phyloP scores from a whole-genome alignment of 2,888 invertebrate species.

The Phalera bucephala region DNA sequence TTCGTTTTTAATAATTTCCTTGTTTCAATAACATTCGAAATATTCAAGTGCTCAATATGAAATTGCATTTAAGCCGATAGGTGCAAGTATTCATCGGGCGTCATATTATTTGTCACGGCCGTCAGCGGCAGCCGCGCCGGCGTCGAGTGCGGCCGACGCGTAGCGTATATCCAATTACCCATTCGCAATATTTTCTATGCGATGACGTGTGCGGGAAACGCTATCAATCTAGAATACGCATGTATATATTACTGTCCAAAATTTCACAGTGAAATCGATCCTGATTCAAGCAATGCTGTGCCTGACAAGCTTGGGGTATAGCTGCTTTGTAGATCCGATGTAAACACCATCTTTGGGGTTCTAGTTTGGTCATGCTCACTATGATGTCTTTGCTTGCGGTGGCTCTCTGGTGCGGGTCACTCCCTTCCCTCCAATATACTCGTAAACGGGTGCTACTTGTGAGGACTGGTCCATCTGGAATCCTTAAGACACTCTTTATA shows the following conservation, averaged over 20 bases:
- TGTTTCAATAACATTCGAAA: conserved; percentile 27
- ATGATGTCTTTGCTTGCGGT: no score
- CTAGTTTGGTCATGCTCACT: no score
- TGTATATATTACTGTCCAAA: no score
- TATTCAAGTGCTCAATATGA: conserved; percentile 46
- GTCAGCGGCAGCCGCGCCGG: conserved; percentile 62
- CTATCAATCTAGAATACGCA: conserved; percentile 63
- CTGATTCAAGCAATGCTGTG: conserved; percentile 12
- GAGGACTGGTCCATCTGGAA: no score
- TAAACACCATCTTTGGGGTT: no score
- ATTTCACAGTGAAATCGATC: conserved; percentile 4
- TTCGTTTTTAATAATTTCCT: no score
- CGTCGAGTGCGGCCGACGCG: conserved; percentile 67
- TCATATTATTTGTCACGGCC: conserved; percentile 77
- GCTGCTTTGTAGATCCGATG: no score
- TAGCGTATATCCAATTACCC: conserved; percentile 73
- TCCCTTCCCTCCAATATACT: no score
- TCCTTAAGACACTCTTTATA: no score
- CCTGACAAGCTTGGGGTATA: no score
- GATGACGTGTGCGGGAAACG: conserved; percentile 63
- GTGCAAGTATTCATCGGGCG: conserved; percentile 57
- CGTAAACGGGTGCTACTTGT: no score
- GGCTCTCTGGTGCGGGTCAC: no score
- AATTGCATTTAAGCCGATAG: conserved; percentile 61
- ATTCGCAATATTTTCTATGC: conserved; percentile 79